phyloP scores from a whole-genome alignment of 2,797 vertebrate genomes.

The Lerista edwardsae region DNA sequence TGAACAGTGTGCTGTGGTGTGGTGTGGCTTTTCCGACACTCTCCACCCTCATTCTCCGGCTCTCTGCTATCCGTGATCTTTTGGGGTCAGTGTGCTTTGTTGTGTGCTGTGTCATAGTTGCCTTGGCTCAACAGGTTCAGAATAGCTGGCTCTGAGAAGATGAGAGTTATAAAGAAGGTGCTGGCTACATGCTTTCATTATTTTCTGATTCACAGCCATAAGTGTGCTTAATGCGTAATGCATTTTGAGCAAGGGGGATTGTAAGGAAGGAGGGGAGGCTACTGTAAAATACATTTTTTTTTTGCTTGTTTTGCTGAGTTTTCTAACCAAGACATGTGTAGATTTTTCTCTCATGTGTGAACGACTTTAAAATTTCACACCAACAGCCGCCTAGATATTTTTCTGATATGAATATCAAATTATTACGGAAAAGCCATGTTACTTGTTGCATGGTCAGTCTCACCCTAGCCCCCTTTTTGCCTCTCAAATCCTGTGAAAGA shows the following conservation, averaged over 20 bases:
- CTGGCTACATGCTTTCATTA: constrained; percentile 75
- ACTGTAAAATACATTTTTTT: neutral
- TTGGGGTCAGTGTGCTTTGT: constrained; percentile 58
- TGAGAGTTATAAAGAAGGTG: constrained; percentile 82
- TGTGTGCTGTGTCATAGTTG: constrained; percentile 28
- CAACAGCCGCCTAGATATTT: neutral
- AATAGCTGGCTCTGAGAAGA: constrained; percentile 60
- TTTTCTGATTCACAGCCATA: constrained; percentile 75
- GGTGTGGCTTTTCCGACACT: constrained; percentile 80
- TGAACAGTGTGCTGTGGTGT: constrained; percentile 79
- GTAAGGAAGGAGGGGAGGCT: neutral
- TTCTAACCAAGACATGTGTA: constrained; percentile 22
- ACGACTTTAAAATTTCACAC: neutral
- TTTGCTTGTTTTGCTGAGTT: constrained; percentile 50
- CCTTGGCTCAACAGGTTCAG: constrained; percentile 60
- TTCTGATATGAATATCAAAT: neutral
- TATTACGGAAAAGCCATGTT: neutral
- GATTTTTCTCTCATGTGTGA: neutral
- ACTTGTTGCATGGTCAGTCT: neutral
- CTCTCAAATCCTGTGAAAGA: too few species aligned
- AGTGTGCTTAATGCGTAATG: constrained; percentile 73
- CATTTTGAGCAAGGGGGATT: constrained; percentile 46
- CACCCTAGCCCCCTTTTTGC: too few species aligned
- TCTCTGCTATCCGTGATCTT: constrained; percentile 62
- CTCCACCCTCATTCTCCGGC: constrained; percentile 83